Evolutionary conservation across 2,113 vertebrate species (phyloP), one percentile per base, ranked within the genome.

Genomic region (Aphyosemion australe): DNA sequence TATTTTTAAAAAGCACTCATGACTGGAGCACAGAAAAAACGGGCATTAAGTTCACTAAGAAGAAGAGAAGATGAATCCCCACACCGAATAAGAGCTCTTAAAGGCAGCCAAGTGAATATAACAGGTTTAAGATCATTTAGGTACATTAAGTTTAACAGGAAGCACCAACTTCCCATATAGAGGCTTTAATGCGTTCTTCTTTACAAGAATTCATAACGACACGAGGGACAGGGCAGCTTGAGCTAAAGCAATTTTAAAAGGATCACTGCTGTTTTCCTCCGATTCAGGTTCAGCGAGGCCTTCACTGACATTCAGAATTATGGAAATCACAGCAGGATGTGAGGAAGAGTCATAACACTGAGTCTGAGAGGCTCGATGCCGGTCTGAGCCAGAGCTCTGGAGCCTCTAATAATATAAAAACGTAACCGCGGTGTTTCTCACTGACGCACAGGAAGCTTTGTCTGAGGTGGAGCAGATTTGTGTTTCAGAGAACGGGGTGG

Each of bases 301-400:
- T 32, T 65, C 55, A 20, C 1, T 72, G 66, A 80, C 66, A 53
- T 55, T 74, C 39, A 9, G 39, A 32, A 43, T 59, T 69, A 65
- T 68, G 42, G 50, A 71, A 71, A 77, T 68, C 50, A 20, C 47
- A 73, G 60, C 63, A 65, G 43, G 69, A 51, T 12, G 51, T 61
- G 63, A 20, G 57, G 69, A 31, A 16, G 61, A 0, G 42, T 21
- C 20, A n/a, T n/a, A 32, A 2, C 56, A 26, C 57, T 37, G 34
- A 57, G 56, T 18, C 60, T 54, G 54, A 37, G 45, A 39, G 52
- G 62, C 69, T 12, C 45, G 42, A 14, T 4, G 31, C 63, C 49
- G 9, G 66, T 34, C 18, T n/a, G 0, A 3, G 1, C 8, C 55
- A 69, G 46, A 61, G 7, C 34, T 37, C 34, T 37, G 34, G 7